phyloP scores from a whole-genome alignment of 2,888 invertebrate genomes.

The Flexamia atlantica region DNA sequence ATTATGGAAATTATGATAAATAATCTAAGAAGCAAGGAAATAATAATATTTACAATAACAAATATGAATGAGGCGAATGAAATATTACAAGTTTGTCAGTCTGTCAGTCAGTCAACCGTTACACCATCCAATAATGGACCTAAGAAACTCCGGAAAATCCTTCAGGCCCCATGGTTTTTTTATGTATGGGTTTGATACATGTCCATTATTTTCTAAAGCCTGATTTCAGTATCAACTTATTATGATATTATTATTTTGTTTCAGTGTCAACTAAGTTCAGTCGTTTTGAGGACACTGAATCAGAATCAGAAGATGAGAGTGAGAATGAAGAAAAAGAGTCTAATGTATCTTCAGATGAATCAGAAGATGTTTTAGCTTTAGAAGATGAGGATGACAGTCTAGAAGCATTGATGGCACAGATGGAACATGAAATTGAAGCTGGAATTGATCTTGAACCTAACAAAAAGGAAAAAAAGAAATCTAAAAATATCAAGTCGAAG shows the following conservation, averaged over 20 bases:
- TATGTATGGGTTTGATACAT: too few species aligned
- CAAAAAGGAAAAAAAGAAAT: slow-evolving; percentile 58
- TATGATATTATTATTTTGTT: slow-evolving; percentile 16
- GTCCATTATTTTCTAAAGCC: neutral
- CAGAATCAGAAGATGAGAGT: slow-evolving; percentile 62
- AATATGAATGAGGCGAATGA: too few species aligned
- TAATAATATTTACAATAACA: too few species aligned
- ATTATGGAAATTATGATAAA: too few species aligned
- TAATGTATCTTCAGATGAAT: slow-evolving; percentile 48
- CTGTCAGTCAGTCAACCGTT: too few species aligned
- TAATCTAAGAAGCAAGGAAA: too few species aligned
- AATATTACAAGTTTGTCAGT: too few species aligned
- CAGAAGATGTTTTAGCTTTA: slow-evolving; percentile 51
- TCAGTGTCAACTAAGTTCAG: slow-evolving; percentile 60
- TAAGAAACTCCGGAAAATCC: too few species aligned
- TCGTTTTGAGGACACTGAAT: slow-evolving; percentile 55
- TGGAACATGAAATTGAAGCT: slow-evolving; percentile 59
- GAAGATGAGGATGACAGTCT: slow-evolving; percentile 60
- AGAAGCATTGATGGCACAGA: slow-evolving; percentile 61
- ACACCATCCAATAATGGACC: too few species aligned
- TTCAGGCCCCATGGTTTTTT: too few species aligned
- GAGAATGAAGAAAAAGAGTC: slow-evolving; percentile 52
- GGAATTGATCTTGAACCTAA: slow-evolving; percentile 45
- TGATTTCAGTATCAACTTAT: too few species aligned
- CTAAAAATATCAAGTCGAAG: slow-evolving; percentile 17